Evolutionary conservation across 1,140 invertebrate species (phyloP).

Genomic region (Pseudoatta argentina): DNA sequence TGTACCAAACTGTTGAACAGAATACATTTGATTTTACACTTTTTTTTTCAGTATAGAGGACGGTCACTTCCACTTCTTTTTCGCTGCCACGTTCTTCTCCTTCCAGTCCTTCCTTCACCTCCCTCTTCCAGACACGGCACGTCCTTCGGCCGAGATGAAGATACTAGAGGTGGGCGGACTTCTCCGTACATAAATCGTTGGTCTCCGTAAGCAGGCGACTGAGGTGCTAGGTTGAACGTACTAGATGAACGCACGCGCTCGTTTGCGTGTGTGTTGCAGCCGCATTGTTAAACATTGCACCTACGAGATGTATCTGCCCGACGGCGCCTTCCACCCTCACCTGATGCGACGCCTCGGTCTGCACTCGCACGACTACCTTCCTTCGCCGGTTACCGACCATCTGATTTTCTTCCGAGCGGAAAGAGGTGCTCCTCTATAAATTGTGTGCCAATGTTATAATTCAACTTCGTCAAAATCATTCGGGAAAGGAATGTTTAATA

Average conservation of each 20-base stretch:
- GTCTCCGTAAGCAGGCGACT: slow-evolving; percentile 76
- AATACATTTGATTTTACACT: no score
- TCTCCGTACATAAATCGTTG: slow-evolving; percentile 80
- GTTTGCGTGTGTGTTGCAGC: slow-evolving; percentile 58
- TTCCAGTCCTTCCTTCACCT: slow-evolving; percentile 44
- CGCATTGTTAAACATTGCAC: slow-evolving; percentile 75
- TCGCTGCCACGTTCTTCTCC: slow-evolving; percentile 51
- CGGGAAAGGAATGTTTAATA: background rate
- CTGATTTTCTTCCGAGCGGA: slow-evolving; percentile 33
- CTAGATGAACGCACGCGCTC: slow-evolving; percentile 69
- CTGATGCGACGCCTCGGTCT: slow-evolving; percentile 28
- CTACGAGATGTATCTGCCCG: slow-evolving; percentile 66
- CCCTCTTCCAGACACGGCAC: slow-evolving; percentile 64
- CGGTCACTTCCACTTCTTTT: slow-evolving; percentile 44
- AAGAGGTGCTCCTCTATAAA: background rate
- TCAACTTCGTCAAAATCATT: background rate
- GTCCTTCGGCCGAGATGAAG: slow-evolving; percentile 81
- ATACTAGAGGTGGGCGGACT: slow-evolving; percentile 82
- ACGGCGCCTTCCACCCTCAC: slow-evolving; percentile 54
- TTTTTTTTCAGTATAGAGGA: background rate
- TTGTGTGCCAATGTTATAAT: slow-evolving; percentile 19
- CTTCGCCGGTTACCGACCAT: slow-evolving; percentile 33
- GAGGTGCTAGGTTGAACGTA: slow-evolving; percentile 80
- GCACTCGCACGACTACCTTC: slow-evolving; percentile 49
- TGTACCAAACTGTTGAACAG: no score